Conservation (phyloP, 2,888 invertebrate genomes). For the Coelogynopora nodosa region DNA sequence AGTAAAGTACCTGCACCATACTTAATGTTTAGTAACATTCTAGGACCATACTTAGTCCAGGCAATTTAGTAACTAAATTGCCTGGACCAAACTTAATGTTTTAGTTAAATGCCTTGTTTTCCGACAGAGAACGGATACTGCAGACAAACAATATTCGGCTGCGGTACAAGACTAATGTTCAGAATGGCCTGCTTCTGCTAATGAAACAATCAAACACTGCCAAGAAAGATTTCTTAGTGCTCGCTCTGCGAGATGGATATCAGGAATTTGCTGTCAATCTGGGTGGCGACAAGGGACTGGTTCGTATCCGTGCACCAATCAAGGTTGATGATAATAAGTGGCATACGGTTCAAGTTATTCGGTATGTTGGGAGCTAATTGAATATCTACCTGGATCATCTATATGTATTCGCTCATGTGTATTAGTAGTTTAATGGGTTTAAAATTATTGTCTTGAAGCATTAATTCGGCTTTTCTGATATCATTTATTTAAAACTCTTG, state of each 20-base stretch:
- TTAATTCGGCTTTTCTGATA: no score
- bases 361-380: conserved; percentile 7
- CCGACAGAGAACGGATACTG: background rate
- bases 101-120: background rate
- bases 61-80: no score
- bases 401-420: no score
- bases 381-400: no score
- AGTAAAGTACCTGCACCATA: no score
- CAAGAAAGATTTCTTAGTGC: background rate
- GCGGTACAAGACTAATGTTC: conserved; percentile 1
- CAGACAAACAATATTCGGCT: conserved; percentile 22
- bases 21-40: no score
- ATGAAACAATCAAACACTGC: background rate
- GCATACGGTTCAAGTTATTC: conserved; percentile 37
- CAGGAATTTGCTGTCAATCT: conserved; percentile 36
- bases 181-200: conserved; percentile 1
- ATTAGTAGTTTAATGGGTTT: no score
- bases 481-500: no score
- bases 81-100: no score
- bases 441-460: no score
- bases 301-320: background rate
- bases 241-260: conserved; percentile 9
- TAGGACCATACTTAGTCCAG: no score
- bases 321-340: conserved; percentile 31
- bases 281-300: conserved; percentile 32